These are phyloP conservation scores for Tokudaia muenninki DNA, from an alignment of 2,797 vertebrate species.

Conservation along the genomic window DNA sequence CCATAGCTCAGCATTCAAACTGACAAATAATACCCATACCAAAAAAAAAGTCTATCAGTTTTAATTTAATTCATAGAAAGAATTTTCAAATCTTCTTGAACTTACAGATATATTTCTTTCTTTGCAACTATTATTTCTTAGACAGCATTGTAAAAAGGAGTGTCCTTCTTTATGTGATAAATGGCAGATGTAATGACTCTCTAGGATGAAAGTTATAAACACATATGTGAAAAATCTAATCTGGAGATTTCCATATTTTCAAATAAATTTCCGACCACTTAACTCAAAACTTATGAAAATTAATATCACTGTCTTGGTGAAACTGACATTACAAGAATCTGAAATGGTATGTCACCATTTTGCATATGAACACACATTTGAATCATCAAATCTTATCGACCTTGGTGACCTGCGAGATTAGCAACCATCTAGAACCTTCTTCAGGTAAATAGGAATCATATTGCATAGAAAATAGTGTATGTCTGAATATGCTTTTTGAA, in stretches of 20 bases:
- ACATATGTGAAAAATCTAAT: not conserved
- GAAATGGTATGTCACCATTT: not conserved
- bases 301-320: conserved; percentile 48
- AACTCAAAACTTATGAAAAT: not conserved
- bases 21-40: conserved; percentile 7
- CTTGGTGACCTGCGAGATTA: not conserved
- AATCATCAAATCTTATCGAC: not conserved
- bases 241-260: not conserved
- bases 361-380: not conserved
- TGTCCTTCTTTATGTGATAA: not conserved
- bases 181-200: not conserved
- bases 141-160: not conserved
- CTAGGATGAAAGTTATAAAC: not conserved
- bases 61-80: conserved; percentile 39
- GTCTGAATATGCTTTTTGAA: not conserved
- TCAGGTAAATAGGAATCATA: not conserved
- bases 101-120: not conserved
- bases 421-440: not conserved
- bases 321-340: not conserved
- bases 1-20: conserved; percentile 13
- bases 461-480: not conserved
- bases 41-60: conserved; percentile 34
- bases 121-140: not conserved
- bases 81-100: conserved; percentile 58
- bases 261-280: not conserved